Evolutionary conservation across 64 coral and sea anemone genomes (phyloP).

Genomic region (Dendronephthya gigantea): DNA sequence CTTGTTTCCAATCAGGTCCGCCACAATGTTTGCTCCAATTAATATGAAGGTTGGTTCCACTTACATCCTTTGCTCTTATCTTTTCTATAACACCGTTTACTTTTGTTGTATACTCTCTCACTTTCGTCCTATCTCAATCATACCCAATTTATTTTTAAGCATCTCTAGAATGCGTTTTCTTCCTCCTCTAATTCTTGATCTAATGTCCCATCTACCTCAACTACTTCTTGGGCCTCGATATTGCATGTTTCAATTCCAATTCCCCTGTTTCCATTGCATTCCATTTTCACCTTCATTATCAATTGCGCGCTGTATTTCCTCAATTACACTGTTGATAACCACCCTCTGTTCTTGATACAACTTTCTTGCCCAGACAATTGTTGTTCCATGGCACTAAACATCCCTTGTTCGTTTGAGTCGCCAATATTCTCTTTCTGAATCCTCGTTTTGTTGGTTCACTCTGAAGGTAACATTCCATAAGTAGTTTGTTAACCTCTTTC

Average conservation of each 20-base stretch:
- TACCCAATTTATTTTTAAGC: too few relatives aligned
- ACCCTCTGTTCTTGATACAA: conserved; percentile 25
- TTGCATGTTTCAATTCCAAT: too few relatives aligned
- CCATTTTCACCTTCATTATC: conserved; percentile 39
- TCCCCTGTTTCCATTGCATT: neutral
- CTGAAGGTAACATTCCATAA: too few relatives aligned
- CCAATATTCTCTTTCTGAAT: too few relatives aligned
- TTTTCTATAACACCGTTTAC: conserved; percentile 34
- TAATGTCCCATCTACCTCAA: too few relatives aligned
- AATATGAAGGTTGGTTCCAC: conserved; percentile 27
- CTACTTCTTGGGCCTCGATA: too few relatives aligned
- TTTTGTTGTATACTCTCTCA: neutral
- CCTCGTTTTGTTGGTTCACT: too few relatives aligned
- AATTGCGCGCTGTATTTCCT: conserved; percentile 19
- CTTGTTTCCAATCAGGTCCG: neutral
- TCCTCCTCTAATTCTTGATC: too few relatives aligned
- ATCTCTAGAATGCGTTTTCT: too few relatives aligned
- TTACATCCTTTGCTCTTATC: conserved; percentile 18
- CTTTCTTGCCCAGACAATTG: conserved; percentile 20
- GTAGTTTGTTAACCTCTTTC: too few relatives aligned
- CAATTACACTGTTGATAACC: neutral
- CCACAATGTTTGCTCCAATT: conserved; percentile 20
- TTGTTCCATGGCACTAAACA: conserved; percentile 25
- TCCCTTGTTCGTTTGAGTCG: neutral
- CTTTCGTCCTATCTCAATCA: too few relatives aligned